These are phyloP conservation scores for Myxocyprinus asiaticus DNA, from an alignment of 2,113 vertebrate species.

Conservation along the genomic window DNA sequence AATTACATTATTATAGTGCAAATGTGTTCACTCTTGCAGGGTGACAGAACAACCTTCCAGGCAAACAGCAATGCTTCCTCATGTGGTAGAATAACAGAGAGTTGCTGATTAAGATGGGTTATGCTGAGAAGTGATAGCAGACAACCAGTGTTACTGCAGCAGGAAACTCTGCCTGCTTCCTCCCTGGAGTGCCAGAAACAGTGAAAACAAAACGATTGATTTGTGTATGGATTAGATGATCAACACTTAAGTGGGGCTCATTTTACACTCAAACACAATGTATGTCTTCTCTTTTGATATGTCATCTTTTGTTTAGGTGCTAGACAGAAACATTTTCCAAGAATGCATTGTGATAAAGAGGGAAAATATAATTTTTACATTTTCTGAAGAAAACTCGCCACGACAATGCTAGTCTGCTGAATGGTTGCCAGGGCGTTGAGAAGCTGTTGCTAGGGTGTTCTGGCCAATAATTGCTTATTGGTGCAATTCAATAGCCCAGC, in stretches of 20 bases:
- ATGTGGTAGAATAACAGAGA: constrained; percentile 58
- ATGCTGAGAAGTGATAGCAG: constrained; percentile 45
- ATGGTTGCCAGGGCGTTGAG: too few relatives aligned
- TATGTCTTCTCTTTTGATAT: neutral
- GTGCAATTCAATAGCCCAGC: too few relatives aligned
- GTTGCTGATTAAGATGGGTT: constrained; percentile 63
- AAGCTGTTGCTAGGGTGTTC: too few relatives aligned
- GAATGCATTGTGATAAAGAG: too few relatives aligned
- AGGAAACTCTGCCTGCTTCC: constrained; percentile 74
- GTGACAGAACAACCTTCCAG: constrained; percentile 49
- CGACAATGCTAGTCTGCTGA: too few relatives aligned
- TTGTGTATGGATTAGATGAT: constrained; percentile 37
- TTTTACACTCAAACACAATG: constrained; percentile 13
- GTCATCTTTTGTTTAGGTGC: too few relatives aligned
- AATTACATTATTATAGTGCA: neutral
- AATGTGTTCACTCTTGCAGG: constrained; percentile 26
- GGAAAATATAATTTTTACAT: too few relatives aligned
- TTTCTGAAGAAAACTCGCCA: too few relatives aligned
- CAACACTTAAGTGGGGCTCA: neutral
- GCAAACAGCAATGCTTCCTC: constrained; percentile 60
- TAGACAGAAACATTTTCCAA: too few relatives aligned
- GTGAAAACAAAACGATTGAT: constrained; percentile 47
- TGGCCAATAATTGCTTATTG: too few relatives aligned
- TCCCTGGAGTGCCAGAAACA: constrained; percentile 49
- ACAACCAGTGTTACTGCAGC: constrained; percentile 49